phyloP scores from a whole-genome alignment of 2,797 vertebrate genomes.

The Carduelis carduelis region DNA sequence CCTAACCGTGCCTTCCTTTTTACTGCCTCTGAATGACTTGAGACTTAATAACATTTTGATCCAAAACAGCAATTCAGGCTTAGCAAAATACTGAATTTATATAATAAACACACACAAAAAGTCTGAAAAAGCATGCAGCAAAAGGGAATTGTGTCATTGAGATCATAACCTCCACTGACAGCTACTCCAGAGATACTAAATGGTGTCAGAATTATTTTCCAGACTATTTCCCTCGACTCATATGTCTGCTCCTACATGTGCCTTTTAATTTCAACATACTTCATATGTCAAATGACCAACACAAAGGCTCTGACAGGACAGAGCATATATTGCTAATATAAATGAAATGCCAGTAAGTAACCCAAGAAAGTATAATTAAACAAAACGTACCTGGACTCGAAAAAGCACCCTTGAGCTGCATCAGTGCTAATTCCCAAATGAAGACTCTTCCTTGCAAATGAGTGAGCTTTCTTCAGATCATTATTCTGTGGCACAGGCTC shows the following conservation, averaged over 20 bases:
- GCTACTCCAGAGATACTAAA: neutral
- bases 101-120: neutral
- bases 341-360: neutral
- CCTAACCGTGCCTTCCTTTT: neutral
- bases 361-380: neutral
- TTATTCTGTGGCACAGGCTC: constrained; percentile 67
- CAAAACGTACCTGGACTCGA: constrained; percentile 12
- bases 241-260: neutral
- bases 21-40: neutral
- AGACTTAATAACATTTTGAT: neutral
- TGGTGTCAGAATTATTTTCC: neutral
- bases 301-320: neutral
- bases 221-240: neutral
- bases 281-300: neutral
- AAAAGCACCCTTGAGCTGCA: neutral
- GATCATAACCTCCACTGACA: neutral
- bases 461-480: constrained; percentile 22
- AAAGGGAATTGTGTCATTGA: neutral
- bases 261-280: constrained; percentile 30
- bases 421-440: constrained; percentile 19
- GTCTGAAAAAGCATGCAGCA: neutral
- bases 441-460: constrained; percentile 29
- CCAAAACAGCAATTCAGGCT: neutral
- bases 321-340: neutral
- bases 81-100: neutral